Base-by-base conservation (phyloP, 2,888 invertebrate genomes). In the Drosophila tanythrix region DNA sequence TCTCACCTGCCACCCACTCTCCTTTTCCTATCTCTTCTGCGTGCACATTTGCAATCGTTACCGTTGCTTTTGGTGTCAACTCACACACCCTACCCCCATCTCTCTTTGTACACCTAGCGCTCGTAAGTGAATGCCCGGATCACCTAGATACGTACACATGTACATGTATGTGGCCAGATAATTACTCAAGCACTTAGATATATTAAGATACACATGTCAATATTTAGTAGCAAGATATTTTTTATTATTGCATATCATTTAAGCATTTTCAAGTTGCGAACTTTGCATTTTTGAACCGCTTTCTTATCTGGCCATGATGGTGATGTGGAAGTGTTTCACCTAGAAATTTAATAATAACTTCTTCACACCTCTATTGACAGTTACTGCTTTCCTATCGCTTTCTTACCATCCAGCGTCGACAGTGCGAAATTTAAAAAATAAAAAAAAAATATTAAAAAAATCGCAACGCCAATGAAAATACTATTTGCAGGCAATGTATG, bases 1-100 rank as follows among this genome's bases (percentile, higher is more conserved):
- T 1, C 31, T 31, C 29, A 15, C n/a, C 6, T 10, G 25, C 18
- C 31, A 15, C n/a, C n/a, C 21, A 7, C n/a, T 15, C 15, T 1
- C 0, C 50, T 15, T 27, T 33, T 29, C 33, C 48, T 29, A 18
- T 18, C 25, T 13, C 33, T 18, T 18, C 35, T 18, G 35, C 6
- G 46, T 15, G 25, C 27, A 6, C 25, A 25, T 36, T 55, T 53
- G 33, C 33, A 36, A 31, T n/a, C 31, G 31, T 43, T 43, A 31
- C 27, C 27, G 50, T 35, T 48, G 18, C 59, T 59, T 35, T 48
- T 50, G 35, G 57, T 55, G 46, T 36, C 61, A 51, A 60, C 18
- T 36, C 36, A 25, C 31, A 27, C 59, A 29, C 33, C 25, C 25
- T 57, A 29, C 10, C 43, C 10, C 38, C 56, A 27, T 13, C 21